Evolutionary conservation across 2,888 invertebrate species (phyloP).

Genomic region (Plebejus argus): DNA sequence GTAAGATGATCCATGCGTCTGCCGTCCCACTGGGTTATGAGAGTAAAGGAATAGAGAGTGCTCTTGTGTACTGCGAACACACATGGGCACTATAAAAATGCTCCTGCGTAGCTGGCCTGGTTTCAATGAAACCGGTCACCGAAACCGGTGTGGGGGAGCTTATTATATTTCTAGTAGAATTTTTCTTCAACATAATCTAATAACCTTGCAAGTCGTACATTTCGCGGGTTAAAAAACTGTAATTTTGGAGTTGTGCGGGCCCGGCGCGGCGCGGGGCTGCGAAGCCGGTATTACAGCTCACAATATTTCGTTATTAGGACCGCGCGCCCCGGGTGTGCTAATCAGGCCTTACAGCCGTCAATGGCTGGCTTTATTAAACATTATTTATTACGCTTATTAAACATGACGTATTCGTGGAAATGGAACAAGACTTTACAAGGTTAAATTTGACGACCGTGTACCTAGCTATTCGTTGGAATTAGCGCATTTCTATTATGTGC

Average conservation of each 20-base stretch:
- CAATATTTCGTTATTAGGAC: slow-evolving; percentile 3
- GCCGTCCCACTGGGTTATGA: too few species aligned
- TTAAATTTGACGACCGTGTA: background rate
- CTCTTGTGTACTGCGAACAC: too few species aligned
- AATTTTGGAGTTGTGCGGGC: background rate
- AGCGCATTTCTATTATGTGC: background rate
- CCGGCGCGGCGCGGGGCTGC: background rate
- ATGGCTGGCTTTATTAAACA: slow-evolving; percentile 9
- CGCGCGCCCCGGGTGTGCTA: background rate
- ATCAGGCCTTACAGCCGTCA: slow-evolving; percentile 3
- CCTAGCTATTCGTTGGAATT: background rate
- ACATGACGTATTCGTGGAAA: slow-evolving; percentile 2
- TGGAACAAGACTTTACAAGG: background rate
- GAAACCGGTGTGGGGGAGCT: too few species aligned
- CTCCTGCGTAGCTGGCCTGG: too few species aligned
- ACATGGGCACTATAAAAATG: too few species aligned
- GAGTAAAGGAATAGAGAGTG: too few species aligned
- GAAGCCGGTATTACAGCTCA: background rate
- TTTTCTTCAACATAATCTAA: too few species aligned
- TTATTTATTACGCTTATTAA: slow-evolving; percentile 17
- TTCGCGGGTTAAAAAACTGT: background rate
- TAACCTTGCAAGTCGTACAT: too few species aligned
- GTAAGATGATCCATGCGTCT: too few species aligned
- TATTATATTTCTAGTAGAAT: too few species aligned
- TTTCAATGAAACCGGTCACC: too few species aligned